Conservation (phyloP, 2,888 invertebrate genomes). For the Troides helena region DNA sequence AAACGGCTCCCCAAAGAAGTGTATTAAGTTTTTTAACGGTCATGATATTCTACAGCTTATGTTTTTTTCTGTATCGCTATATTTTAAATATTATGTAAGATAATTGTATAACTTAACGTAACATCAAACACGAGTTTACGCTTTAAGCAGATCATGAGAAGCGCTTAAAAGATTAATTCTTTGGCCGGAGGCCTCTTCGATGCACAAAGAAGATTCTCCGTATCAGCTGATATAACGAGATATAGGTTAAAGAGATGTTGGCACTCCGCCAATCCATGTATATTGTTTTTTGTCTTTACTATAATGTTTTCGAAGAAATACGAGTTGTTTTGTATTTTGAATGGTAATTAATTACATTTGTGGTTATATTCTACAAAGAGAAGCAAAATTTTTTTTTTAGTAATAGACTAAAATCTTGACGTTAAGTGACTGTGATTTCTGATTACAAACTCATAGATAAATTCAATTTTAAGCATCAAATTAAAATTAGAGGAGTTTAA, state of each 20-base stretch:
- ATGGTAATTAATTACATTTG: neutral
- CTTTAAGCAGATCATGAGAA: conserved; percentile 5
- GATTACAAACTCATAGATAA: no score
- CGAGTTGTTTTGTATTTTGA: neutral
- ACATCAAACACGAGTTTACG: neutral
- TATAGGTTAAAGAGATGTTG: conserved; percentile 21
- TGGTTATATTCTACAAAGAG: neutral
- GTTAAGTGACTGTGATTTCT: no score
- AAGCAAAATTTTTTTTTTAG: neutral
- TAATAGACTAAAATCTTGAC: no score
- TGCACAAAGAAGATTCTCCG: conserved; percentile 6
- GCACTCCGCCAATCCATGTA: conserved; percentile 14
- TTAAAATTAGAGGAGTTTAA: no score
- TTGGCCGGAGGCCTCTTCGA: conserved; percentile 9
- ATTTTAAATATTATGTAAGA: neutral
- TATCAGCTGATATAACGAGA: conserved; percentile 21
- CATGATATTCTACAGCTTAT: neutral
- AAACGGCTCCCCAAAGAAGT: no score
- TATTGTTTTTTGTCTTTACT: conserved; percentile 1
- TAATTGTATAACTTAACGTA: neutral
- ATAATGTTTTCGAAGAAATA: neutral
- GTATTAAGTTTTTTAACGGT: no score
- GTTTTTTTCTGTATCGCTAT: neutral
- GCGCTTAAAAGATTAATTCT: conserved; percentile 18
- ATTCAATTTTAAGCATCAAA: no score